These are phyloP conservation scores for Anastrepha ludens DNA, from an alignment of 1,140 invertebrate species.

Conservation along the genomic window DNA sequence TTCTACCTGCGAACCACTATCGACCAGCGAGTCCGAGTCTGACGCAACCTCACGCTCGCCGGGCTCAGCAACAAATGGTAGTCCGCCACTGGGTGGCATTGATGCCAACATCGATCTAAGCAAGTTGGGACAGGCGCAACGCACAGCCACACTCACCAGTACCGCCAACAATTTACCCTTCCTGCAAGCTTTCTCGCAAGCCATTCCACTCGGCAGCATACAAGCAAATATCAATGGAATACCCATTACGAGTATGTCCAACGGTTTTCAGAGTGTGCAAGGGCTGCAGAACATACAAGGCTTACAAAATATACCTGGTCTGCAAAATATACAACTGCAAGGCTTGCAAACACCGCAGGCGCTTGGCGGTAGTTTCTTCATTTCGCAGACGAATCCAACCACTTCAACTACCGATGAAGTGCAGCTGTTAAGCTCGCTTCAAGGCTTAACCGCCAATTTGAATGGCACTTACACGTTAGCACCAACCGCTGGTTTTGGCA, in stretches of 20 bases:
- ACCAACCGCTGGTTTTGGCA: conserved; percentile 60
- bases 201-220: conserved; percentile 62
- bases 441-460: conserved; percentile 67
- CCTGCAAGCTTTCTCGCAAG: conserved; percentile 65
- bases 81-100: conserved; percentile 59
- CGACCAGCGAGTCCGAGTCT: conserved; percentile 85
- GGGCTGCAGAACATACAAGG: conserved; percentile 70
- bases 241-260: conserved; percentile 60
- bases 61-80: conserved; percentile 21
- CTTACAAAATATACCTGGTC: conserved; percentile 66
- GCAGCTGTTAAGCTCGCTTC: conserved; percentile 67
- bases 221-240: conserved; percentile 47
- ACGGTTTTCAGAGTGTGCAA: conserved; percentile 68
- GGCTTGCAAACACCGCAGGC: conserved; percentile 64
- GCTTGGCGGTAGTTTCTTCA: conserved; percentile 66
- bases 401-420: conserved; percentile 61
- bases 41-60: conserved; percentile 70
- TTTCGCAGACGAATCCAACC: conserved; percentile 64
- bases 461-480: conserved; percentile 66
- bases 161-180: conserved; percentile 64
- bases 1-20: conserved; percentile 79
- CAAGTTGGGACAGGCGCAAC: conserved; percentile 58
- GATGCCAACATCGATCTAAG: conserved; percentile 57
- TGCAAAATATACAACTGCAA: conserved; percentile 64
- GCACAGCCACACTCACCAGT: conserved; percentile 65